Base-by-base conservation (phyloP, 1,140 invertebrate genomes). In the Bombus soroeensis region DNA sequence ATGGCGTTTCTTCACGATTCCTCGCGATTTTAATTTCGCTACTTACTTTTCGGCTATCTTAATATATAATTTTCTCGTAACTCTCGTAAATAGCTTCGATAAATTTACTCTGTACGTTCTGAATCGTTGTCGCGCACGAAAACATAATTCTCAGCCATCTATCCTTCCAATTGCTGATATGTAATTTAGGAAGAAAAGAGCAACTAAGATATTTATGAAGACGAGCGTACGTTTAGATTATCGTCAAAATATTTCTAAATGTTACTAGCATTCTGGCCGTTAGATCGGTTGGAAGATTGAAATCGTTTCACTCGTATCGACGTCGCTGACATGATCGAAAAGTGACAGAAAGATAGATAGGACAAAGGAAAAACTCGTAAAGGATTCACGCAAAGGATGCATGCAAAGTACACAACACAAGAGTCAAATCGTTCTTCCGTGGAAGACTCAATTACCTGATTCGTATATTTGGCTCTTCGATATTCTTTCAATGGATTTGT, bases 381-480 rank as follows among this genome's bases (percentile, higher is more conserved):
- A 34, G 25, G 22, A 43, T 43, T 22, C 43, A 68, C 34, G 59
- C 70, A 32, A 5, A 85, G 47, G 18, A 47, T 62, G 22, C 83
- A 85, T 85, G 83, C 83, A 74, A 53, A 25, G 41, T 66, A 41
- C 28, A 57, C 62, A 68, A 57, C 62, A 68, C 71, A 73, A 72
- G 39, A 59, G 15, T n/a, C 34, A 25, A 37, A 73, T n/a, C 47
- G n/a, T 41, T 78, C 47, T 41, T 85, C 53, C 12, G 22, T 59
- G 32, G 39, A 74, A 75, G 53, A 75, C 22, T 68, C 28, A 62
- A 74, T 85, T 85, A 85, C 71, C 84, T 85, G 79, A 73, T 64
- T 71, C n/a, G 34, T 59, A 34, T 43, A 3, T 25, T 39, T 15
- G 41, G 5, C n/a, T 73, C 66, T 32, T 47, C 22, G 66, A 34